Evolutionary conservation across 1,140 invertebrate species (phyloP).

Genomic region (Acromyrmex heyeri): DNA sequence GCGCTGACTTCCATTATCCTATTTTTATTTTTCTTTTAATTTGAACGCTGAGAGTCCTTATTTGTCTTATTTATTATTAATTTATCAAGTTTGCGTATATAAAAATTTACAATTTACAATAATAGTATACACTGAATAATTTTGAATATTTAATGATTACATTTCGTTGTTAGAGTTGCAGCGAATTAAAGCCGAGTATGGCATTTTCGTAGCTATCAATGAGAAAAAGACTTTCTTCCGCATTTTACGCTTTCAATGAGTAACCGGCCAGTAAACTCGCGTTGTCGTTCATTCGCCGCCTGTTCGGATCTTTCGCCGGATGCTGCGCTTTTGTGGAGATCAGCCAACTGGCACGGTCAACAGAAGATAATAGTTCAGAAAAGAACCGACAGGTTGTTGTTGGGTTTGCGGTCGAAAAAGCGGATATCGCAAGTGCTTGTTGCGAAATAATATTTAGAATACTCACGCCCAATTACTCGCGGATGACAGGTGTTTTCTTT

Average conservation of each 20-base stretch:
- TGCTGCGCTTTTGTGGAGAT: slow-evolving; percentile 66
- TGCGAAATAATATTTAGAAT: slow-evolving; percentile 52
- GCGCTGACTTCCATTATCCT: too few relatives aligned
- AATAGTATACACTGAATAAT: not conserved
- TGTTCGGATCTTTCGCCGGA: slow-evolving; percentile 52
- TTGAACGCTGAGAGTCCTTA: too few relatives aligned
- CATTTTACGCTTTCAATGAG: not conserved
- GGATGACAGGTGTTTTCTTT: slow-evolving; percentile 32
- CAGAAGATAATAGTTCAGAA: slow-evolving; percentile 78
- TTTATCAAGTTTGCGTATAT: not conserved
- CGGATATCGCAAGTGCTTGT: slow-evolving; percentile 67
- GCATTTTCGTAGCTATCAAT: not conserved
- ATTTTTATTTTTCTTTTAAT: too few relatives aligned
- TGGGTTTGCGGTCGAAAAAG: slow-evolving; percentile 72
- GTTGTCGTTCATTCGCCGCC: not conserved
- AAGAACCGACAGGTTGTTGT: slow-evolving; percentile 78
- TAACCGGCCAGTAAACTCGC: slow-evolving; percentile 16
- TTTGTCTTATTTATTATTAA: too few relatives aligned
- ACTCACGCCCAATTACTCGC: slow-evolving; percentile 20
- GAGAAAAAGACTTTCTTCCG: slow-evolving; percentile 16
- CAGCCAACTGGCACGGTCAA: slow-evolving; percentile 72
- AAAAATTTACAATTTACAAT: not conserved
- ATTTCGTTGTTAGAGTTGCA: not conserved
- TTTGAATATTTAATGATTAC: not conserved
- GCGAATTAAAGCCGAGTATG: not conserved